Base-by-base conservation (phyloP, 1,140 invertebrate genomes). In the Helicoverpa zea region DNA sequence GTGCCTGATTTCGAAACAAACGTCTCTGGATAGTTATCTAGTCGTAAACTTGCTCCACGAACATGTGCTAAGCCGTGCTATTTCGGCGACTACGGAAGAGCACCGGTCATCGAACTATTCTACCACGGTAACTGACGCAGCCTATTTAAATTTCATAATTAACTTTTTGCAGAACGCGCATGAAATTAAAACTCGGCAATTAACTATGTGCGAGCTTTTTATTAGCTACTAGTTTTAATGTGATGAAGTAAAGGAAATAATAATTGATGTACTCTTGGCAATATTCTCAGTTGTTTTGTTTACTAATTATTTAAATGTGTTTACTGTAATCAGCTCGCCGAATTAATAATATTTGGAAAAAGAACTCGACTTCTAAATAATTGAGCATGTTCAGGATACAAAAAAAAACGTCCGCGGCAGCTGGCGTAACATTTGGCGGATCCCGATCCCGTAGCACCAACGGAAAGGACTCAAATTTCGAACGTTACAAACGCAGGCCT, bases 31-130 rank as follows among this genome's bases (percentile, higher is more conserved):
- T 66, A 54, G 47, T 52, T 47, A 30, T 63, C 43, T 51, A 13
- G 43, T 58, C 87, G 85, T 88, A 87, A 88, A 87, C 79, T 75
- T 23, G 0, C 77, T 61, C 49, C 52, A 35, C 9, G 30, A 66
- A 35, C 61, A 81, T 77, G 74, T 68, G 79, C 81, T 77, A 79
- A 84, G 75, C 61, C 29, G 61, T 66, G 61, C 87, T 91, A 92
- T 91, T 92, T 92, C 87, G 87, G 85, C 87, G 66, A 85, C 87
- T 84, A 81, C 90, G 90, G 91, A 92, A 92, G 87, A 86, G 74
- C 72, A 59, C 43, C 66, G 89, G 86, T 90, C 86, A 83, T 70
- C 82, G 86, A 90, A 87, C 89, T 76, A 30, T 83, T 52, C 43
- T 64, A 77, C 43, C 49, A 14, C 61, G 43, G 14, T 52, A 66